Conservation (phyloP, 2,113 vertebrate genomes). For the Fregata magnificens region DNA sequence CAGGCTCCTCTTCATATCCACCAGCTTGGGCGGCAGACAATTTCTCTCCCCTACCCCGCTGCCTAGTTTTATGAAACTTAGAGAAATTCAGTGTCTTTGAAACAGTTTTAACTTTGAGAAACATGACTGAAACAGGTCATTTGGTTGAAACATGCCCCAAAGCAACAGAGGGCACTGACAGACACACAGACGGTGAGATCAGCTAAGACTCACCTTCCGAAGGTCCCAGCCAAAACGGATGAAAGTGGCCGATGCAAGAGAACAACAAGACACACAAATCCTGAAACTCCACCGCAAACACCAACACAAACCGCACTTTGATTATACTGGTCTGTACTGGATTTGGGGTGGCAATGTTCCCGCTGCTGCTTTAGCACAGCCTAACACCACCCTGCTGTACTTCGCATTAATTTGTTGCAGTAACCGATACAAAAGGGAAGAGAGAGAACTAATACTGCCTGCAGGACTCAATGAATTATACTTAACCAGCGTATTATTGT, state of each 20-base stretch:
- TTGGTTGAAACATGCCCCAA: background rate
- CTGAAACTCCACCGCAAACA: background rate
- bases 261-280: fast-evolving
- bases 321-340: background rate
- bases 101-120: background rate
- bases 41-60: background rate
- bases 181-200: background rate
- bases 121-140: background rate
- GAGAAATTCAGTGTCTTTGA: background rate
- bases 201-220: background rate
- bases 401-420: background rate
- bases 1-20: background rate
- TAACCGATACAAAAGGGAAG: background rate
- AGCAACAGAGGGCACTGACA: background rate
- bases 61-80: background rate
- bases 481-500: slow-evolving; percentile 51
- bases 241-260: background rate
- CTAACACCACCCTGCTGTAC: background rate
- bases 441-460: slow-evolving; percentile 13
- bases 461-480: slow-evolving; percentile 48
- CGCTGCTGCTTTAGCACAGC: background rate
- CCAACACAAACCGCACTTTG: background rate
- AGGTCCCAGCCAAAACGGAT: background rate
- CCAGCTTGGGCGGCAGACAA: background rate
- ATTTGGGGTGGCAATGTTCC: background rate